Conservation (phyloP, 1,140 invertebrate genomes). For the Anagrus nilaparvatae region DNA sequence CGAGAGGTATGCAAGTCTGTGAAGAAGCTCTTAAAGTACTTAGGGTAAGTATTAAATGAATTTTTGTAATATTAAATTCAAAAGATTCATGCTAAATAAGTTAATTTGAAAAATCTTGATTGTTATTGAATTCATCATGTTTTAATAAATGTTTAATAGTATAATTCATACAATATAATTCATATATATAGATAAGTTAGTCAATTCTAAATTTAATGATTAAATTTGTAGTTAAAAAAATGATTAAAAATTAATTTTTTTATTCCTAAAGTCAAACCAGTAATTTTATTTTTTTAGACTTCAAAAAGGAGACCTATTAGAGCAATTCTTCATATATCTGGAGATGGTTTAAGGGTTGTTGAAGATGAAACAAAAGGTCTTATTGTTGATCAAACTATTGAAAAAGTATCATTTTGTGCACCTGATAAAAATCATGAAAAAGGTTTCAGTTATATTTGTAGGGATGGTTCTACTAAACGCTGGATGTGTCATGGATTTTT, state of each 20-base stretch:
- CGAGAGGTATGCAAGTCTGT: slow-evolving; percentile 97
- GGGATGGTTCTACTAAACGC: slow-evolving; percentile 71
- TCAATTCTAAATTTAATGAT: not conserved
- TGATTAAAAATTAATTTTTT: slow-evolving; percentile 1
- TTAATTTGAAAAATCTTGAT: too few relatives aligned
- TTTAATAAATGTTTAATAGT: too few relatives aligned
- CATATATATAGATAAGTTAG: too few relatives aligned
- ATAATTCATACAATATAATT: too few relatives aligned
- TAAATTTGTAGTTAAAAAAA: not conserved
- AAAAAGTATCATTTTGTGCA: slow-evolving; percentile 99
- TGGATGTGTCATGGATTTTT: slow-evolving; percentile 99
- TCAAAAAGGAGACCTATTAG: slow-evolving; percentile 78
- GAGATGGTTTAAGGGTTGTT: slow-evolving; percentile 93
- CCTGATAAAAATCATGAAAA: slow-evolving; percentile 97
- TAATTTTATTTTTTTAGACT: slow-evolving; percentile 57
- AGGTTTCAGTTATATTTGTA: slow-evolving; percentile 91
- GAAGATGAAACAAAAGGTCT: slow-evolving; percentile 98
- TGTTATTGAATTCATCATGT: too few relatives aligned
- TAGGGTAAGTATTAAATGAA: slow-evolving; percentile 51
- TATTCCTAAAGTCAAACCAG: too few relatives aligned
- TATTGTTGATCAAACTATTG: slow-evolving; percentile 99
- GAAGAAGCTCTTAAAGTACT: slow-evolving; percentile 95
- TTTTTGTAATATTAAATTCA: not conserved
- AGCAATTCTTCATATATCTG: slow-evolving; percentile 89
- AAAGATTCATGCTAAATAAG: too few relatives aligned